A percentile compares a stretch with the other conserved stretches of the same genome.
phyloP scores from a whole-genome alignment of 2,888 invertebrate species.

The Nomada flava region DNA sequence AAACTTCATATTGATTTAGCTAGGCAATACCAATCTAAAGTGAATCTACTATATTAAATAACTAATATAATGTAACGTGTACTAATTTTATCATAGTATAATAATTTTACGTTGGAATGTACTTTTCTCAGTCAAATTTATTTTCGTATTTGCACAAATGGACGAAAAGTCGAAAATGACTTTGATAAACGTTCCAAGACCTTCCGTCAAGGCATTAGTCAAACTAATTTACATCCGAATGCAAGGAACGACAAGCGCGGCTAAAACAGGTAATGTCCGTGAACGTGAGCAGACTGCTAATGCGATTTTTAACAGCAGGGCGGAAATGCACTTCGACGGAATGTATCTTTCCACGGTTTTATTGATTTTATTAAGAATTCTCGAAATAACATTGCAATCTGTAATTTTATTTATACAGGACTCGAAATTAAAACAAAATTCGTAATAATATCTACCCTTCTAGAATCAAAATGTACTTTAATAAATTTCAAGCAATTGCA shows the following conservation, averaged over 20 bases:
- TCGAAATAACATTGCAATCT: no score
- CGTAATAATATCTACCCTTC: no score
- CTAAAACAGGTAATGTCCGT: slow-evolving; percentile 48
- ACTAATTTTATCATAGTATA: neutral
- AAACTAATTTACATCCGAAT: slow-evolving; percentile 56
- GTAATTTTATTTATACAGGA: no score
- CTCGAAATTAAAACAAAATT: no score
- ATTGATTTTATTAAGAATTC: no score
- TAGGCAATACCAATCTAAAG: no score
- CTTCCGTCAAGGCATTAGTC: slow-evolving; percentile 21
- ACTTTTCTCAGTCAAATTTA: neutral
- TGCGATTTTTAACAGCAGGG: slow-evolving; percentile 26
- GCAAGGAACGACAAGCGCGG: slow-evolving; percentile 30
- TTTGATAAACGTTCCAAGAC: slow-evolving; percentile 6
- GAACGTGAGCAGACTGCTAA: slow-evolving; percentile 39
- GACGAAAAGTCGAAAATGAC: neutral
- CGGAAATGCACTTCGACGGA: neutral
- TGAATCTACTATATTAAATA: no score
- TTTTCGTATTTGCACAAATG: neutral
- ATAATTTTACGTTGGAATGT: neutral
- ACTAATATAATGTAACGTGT: neutral
- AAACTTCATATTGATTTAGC: no score
- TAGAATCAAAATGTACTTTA: no score
- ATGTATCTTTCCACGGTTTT: neutral
- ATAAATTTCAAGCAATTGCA: no score